A percentile compares a stretch with the other conserved stretches of the same genome.
phyloP scores from a whole-genome alignment of 2,113 vertebrate species.

The Coracopsis vasa region DNA sequence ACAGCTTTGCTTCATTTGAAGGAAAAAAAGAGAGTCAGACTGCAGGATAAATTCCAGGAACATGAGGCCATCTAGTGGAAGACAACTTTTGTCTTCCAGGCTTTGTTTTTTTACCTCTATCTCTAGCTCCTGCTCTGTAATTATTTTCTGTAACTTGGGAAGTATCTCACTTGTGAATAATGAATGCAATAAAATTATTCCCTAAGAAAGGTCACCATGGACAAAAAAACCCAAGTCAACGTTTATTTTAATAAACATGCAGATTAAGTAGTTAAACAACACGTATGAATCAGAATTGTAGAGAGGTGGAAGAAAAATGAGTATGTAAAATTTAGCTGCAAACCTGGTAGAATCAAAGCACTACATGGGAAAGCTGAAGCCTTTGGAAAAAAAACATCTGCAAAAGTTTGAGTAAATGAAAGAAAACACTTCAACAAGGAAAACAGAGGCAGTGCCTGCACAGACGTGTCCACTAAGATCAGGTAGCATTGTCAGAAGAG shows the following conservation, averaged over 20 bases:
- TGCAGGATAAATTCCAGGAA: background rate
- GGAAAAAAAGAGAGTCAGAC: background rate
- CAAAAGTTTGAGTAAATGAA: background rate
- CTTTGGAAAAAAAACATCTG: background rate
- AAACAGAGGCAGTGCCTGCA: background rate
- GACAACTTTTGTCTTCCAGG: background rate
- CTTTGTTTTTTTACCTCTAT: background rate
- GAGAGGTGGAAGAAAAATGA: background rate
- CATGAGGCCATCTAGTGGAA: background rate
- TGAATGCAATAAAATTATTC: background rate
- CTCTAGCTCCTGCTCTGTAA: background rate
- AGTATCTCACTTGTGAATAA: background rate
- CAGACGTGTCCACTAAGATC: background rate
- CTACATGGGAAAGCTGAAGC: background rate
- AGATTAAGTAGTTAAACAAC: background rate
- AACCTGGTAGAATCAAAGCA: background rate
- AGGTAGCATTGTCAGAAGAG: background rate
- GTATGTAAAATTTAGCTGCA: background rate
- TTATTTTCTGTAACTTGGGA: background rate
- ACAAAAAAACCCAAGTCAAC: background rate
- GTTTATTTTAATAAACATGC: constrained; percentile 14
- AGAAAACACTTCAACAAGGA: background rate
- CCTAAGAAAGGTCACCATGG: background rate
- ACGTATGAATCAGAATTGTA: background rate
- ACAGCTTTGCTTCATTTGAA: background rate